Evolutionary conservation across 2,797 vertebrate species (phyloP), one percentile per base, ranked within the genome.

Genomic region (Xiphophorus birchmanni): DNA sequence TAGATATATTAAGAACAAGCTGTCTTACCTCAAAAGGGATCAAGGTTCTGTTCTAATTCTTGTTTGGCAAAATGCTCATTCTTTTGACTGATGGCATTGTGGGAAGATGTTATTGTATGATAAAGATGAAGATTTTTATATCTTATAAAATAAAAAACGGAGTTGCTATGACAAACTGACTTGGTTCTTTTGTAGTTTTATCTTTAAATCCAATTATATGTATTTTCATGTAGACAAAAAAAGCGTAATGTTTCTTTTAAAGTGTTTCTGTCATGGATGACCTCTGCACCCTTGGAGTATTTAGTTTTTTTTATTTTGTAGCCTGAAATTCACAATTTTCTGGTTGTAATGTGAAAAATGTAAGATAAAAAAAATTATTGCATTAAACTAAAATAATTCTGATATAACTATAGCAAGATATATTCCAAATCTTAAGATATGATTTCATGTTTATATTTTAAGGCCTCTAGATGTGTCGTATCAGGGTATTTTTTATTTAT

Each of bases 61-160:
- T 92, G 86, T 94, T 93, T 91, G 81, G 87, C 77, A 87, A 93
- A 89, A 80, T 56, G 75, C 67, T 88, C 82, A 77, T 76, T 90
- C 32, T 60, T 91, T 91, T 89, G 85, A 92, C 80, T 82, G 86
- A 86, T 90, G 52, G 56, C 69, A 87, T 90, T 88, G 92, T 91
- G 90, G 86, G 86, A 86, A 93, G 81, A 90, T 92, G 87, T 93
- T 89, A 93, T 92, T 94, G 88, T 94, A 95, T 91, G 90, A 94
- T 93, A 92, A 93, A 93, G 87, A 94, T 91, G 82, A 92, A 93
- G 92, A 94, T 93, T 95, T 95, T 95, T 95, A 94, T 95, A 95
- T 94, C 93, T 93, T 91, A 93, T 87, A 92, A 92, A 89, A 93
- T 92, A 92, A 94, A 94, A 94, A 89, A 90, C 86, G 78, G 63